A percentile compares a stretch with the other conserved stretches of the same genome.
Conservation (phyloP, 2,797 vertebrate species). For the Coregonus suidteri region DNA sequence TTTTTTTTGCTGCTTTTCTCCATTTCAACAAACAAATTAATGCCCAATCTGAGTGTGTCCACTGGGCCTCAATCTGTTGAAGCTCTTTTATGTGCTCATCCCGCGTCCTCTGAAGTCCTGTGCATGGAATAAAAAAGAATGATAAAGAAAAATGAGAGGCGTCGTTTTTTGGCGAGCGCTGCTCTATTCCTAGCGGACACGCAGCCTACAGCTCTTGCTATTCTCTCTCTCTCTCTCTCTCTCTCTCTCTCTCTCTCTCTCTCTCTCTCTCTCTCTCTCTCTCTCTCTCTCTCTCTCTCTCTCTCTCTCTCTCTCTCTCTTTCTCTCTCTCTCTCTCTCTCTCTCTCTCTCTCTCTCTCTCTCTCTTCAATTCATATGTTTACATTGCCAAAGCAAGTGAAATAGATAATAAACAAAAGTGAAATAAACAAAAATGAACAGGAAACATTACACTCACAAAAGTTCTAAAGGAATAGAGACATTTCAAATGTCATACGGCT, state of each 20-base stretch:
- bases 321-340: slow-evolving; percentile 29
- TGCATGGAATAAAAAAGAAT: slow-evolving; percentile 57
- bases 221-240: slow-evolving; percentile 42
- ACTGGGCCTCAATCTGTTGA: slow-evolving; percentile 72
- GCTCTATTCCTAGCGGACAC: slow-evolving; percentile 70
- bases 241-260: slow-evolving; percentile 17
- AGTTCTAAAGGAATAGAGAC: too few relatives aligned
- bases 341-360: slow-evolving; percentile 1
- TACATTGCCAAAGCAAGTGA: too few relatives aligned
- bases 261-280: slow-evolving; percentile 34
- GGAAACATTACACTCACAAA: too few relatives aligned
- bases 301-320: slow-evolving; percentile 35
- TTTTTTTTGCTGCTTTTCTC: slow-evolving; percentile 56
- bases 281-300: slow-evolving; percentile 24
- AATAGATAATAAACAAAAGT: too few relatives aligned
- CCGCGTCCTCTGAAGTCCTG: slow-evolving; percentile 71
- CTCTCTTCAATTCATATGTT: too few relatives aligned
- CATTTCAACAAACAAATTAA: slow-evolving; percentile 74
- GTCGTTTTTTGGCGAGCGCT: too few relatives aligned
- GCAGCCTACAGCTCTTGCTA: slow-evolving; percentile 62
- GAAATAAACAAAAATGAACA: too few relatives aligned
- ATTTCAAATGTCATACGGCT: too few relatives aligned
- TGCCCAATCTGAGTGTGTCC: slow-evolving; percentile 70
- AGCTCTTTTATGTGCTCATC: slow-evolving; percentile 71
- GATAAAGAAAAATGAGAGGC: slow-evolving; percentile 64